phyloP scores from a whole-genome alignment of 64 coral and sea anemone species.

The Montipora sp. region DNA sequence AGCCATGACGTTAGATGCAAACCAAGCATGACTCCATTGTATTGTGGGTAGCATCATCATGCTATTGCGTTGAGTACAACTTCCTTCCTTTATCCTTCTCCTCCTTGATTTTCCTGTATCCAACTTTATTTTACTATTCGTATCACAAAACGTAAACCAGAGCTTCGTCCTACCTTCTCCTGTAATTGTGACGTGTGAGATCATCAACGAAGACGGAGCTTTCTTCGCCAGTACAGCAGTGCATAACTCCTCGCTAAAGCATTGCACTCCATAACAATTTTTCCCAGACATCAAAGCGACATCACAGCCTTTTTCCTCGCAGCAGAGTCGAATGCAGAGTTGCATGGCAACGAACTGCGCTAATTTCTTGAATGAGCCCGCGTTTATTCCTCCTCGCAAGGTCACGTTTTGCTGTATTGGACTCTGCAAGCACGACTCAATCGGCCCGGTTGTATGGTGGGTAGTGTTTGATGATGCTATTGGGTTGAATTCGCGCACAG shows the following conservation, averaged over 20 bases:
- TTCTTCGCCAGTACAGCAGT: constrained; percentile 88
- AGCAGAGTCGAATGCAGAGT: constrained; percentile 91
- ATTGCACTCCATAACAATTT: constrained; percentile 98
- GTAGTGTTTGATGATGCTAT: constrained; percentile 75
- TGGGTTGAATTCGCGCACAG: not conserved
- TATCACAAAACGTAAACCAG: not conserved
- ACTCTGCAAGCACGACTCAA: constrained; percentile 90
- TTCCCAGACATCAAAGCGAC: constrained; percentile 94
- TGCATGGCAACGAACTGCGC: constrained; percentile 98
- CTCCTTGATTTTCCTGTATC: not conserved
- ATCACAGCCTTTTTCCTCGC: constrained; percentile 97
- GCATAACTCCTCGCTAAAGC: constrained; percentile 93
- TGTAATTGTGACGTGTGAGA: constrained; percentile 92
- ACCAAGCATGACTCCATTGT: not conserved
- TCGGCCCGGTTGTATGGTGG: constrained; percentile 52
- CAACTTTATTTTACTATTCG: not conserved
- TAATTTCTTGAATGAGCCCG: constrained; percentile 90
- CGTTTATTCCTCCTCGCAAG: constrained; percentile 91
- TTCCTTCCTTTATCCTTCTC: not conserved
- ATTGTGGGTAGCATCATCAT: no score
- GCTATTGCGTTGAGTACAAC: not conserved
- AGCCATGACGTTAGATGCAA: no score
- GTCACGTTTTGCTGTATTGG: constrained; percentile 90
- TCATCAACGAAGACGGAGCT: constrained; percentile 92
- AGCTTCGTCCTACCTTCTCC: constrained; percentile 72